Evolutionary conservation across 2,888 invertebrate genomes (phyloP), one percentile per base, ranked within the genome.

Genomic region (Callimorpha dominula): DNA sequence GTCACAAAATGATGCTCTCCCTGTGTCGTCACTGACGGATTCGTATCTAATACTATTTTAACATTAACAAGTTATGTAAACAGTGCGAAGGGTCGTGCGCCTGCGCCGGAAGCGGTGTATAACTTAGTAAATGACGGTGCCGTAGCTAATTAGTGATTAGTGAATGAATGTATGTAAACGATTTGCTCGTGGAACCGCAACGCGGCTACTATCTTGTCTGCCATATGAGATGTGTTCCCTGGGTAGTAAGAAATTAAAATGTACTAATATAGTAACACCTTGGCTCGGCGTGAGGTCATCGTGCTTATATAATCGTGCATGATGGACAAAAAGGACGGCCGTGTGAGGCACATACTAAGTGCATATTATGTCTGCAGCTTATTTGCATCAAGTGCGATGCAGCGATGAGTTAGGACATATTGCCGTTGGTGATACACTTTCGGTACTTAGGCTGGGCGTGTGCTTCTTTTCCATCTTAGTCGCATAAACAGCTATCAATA

Each of bases 151-250:
- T 49, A 70, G 52, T 20, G 52, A 63, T 62, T 49, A 70, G 52
- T 20, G 52, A 42, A 49, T 66, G 66, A 66, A 63, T 67, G 66
- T 46, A 66, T 65, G 69, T 52, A 66, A 70, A 62, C 49, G 68
- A 68, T 64, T 49, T n/a, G 46, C 20, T 57, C 65, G 60, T 42
- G 40, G 42, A 57, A 72, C 68, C 65, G 49, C 65, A 68, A 57
- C 68, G 64, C 49, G 50, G 57, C 57, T 5, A 31, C 52, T 68
- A 50, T 60, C 65, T 65, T 63, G 65, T 71, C 63, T 20, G 8
- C 52, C 14, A 42, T 50, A 15, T 31, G 31, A 31, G 31, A 31
- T 49, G 49, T 46, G 31, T 50, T 54, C 9, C 57, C 31, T 50
- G 5, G 50, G 40, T 17, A 15, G 17, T 42, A 66, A 42, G 50